Evolutionary conservation across 92 coral and sea anemone genomes (phyloP).

Genomic region (Blastomussa wellsi): DNA sequence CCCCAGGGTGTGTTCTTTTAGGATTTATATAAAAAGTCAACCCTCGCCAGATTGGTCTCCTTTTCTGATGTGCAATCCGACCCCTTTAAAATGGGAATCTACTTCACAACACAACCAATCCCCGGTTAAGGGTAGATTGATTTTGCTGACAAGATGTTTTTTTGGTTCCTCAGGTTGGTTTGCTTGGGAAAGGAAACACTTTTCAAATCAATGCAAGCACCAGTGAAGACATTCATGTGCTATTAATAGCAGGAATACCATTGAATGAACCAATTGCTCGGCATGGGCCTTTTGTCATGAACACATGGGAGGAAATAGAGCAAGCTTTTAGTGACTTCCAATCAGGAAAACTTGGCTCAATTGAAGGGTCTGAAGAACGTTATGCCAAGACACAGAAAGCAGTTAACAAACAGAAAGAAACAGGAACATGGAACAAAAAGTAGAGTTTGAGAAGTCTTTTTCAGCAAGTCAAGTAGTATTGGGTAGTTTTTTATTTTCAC

Average conservation of each 20-base stretch:
- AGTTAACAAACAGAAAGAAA: constrained; percentile 71
- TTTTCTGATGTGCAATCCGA: too few species aligned
- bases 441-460: too few species aligned
- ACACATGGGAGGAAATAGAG: constrained; percentile 90
- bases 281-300: constrained; percentile 98
- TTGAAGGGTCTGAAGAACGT: constrained; percentile 90
- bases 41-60: too few species aligned
- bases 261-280: constrained; percentile 84
- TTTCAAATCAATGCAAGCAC: constrained; percentile 73
- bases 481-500: too few species aligned
- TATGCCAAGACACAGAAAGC: constrained; percentile 86
- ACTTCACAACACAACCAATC: too few species aligned
- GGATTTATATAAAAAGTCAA: too few species aligned
- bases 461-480: too few species aligned
- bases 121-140: not conserved
- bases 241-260: constrained; percentile 95
- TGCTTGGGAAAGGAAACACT: constrained; percentile 72
- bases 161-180: constrained; percentile 62
- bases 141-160: not conserved
- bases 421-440: constrained; percentile 78
- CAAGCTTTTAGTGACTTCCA: constrained; percentile 76
- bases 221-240: constrained; percentile 80
- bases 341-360: constrained; percentile 84
- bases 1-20: too few species aligned
- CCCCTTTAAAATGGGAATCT: too few species aligned